Evolutionary conservation across 2,113 vertebrate species (phyloP), one percentile per base, ranked within the genome.

Genomic region (Columba livia): DNA sequence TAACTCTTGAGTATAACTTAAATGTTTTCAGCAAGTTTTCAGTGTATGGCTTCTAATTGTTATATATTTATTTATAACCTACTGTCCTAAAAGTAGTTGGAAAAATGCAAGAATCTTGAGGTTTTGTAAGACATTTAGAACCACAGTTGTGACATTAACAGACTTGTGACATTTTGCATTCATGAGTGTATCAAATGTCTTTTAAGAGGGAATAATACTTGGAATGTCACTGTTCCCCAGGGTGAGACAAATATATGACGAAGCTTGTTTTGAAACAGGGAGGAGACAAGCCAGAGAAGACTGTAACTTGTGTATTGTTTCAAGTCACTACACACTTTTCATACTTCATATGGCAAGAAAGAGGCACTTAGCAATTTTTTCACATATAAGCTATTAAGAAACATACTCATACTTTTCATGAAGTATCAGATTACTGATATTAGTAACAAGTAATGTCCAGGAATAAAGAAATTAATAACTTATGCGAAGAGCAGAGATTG

Each of bases 121-220:
- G 28, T 62, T 86, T 96, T 64, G 12, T 7, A 83, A 70, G 48
- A 64, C 32, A 67, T 71, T 78, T 67, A 50, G 85, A 88, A 47
- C 18, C 36, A 79, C 94, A 94, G 42, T 86, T 51, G 36, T 67
- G 69, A 62, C 51, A 40, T 48, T 53, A 88, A 91, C 19, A 53
- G 48, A 53, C 42, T 47, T 81, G 18, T 23, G 61, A 81, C 77
- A 90, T 90, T 94, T 84, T 89, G 60, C 38, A 86, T 64, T 95
- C 32, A 14, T 53, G 74, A 86, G 31, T 47, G 32, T 64, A 93
- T 79, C 61, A 90, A 86, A 86, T 80, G 20, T 53, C 90, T 90
- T 88, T 86, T 90, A 88, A 88, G 38, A 48, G 3, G 29, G 67
- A 91, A 73, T 70, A 91, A 92, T 80, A 77, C 48, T 95, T 93